Evolutionary conservation across 2,113 vertebrate species (phyloP), one percentile per base, ranked within the genome.

Genomic region (Cynopterus brachyotis): DNA sequence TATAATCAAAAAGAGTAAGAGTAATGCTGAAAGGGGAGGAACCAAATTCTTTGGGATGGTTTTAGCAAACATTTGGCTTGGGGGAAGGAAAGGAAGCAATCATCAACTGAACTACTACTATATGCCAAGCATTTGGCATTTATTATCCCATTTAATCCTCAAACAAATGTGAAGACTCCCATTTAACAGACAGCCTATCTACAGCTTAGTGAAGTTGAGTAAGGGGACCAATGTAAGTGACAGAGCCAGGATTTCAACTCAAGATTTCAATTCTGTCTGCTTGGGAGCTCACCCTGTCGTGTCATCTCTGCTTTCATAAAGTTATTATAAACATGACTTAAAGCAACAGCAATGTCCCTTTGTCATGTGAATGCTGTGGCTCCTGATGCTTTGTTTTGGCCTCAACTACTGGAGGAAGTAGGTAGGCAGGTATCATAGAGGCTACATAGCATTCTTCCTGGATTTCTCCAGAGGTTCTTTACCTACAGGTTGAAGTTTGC

Each of bases 11-110:
- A 86, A 81, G 19, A 76, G 2, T 67, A 82, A 78, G 22, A 20
- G 72, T 50, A 35, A 67, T 86, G 30, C 12, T 85, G 66, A 66
- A 81, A 80, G 37, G n/a, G 19, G 53, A 85, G 13, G 20, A 50
- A n/a, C 19, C 35, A 78, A 82, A 82, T 62, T 55, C 79, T 26
- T n/a, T 70, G 75, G 30, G 67, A 69, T 55, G 20, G 10, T 45
- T 96, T 95, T 37, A 86, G 79, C 37, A 40, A 82, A 83, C 47
- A 82, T 89, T 84, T 32, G 10, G 9, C 20, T 91, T 91, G 67
- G 26, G 59, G n/a, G 6, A 87, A 81, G 28, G 53, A 85, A 81
- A 87, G 45, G 42, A 93, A 84, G 32, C 19, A 64, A 70, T 94
- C 19, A 32, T 66, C 75, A 66, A 50, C 8, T 55, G 42, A 83